Evolutionary conservation across 2,113 vertebrate species (phyloP).

Genomic region (cattle (Bos taurus)): ARS-UCD2.0 NC_037336.1:10743001-10743500

Average conservation of each 20-base stretch:
- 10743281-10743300: neutral
- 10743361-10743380: neutral
- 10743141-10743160: neutral
- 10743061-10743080: neutral
- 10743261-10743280: neutral
- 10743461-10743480: neutral
- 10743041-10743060: neutral
- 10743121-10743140: neutral
- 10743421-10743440: neutral
- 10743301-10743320: neutral
- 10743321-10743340: neutral
- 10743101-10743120: neutral
- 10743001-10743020: neutral
- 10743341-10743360: no score
- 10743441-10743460: neutral
- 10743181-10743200: neutral
- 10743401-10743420: neutral
- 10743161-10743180: neutral
- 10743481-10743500: neutral
- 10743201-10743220: neutral
- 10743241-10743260: neutral
- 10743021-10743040: neutral
- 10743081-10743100: neutral
- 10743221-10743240: neutral
- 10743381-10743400: neutral